A percentile compares a stretch with the other conserved stretches of the same genome.
phyloP scores from a whole-genome alignment of 2,113 vertebrate species.

The Macheiramphus alcinus region DNA sequence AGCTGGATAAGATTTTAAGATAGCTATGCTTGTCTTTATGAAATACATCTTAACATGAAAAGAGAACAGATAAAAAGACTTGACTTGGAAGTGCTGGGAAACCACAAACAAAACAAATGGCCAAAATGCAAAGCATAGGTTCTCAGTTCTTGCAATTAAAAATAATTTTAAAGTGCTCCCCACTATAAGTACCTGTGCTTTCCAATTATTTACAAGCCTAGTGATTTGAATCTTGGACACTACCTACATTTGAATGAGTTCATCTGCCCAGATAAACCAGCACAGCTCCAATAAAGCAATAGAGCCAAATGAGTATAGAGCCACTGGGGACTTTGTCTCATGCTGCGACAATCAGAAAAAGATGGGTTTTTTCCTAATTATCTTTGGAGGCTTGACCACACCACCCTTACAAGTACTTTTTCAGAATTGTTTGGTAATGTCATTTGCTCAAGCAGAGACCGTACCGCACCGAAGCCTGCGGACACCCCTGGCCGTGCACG shows the following conservation, averaged over 20 bases:
- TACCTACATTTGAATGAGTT: background rate
- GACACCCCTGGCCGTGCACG: fast-evolving
- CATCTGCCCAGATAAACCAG: background rate
- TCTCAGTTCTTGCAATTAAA: background rate
- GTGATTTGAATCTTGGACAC: background rate
- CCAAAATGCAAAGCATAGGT: background rate
- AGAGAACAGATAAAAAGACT: background rate
- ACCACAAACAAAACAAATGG: background rate
- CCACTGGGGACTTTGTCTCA: background rate
- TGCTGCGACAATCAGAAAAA: background rate
- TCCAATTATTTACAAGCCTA: background rate
- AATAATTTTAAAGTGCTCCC: background rate
- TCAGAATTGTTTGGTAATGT: fast-evolving
- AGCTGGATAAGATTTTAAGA: background rate
- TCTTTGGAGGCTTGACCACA: background rate
- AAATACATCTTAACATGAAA: background rate
- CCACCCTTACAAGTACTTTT: fast-evolving
- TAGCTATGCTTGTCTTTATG: background rate
- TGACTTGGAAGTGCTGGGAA: background rate
- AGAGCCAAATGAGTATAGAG: background rate
- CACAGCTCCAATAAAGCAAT: background rate
- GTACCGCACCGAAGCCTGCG: fast-evolving
- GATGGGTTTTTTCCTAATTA: fast-evolving
- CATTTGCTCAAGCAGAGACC: background rate
- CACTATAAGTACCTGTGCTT: background rate